Conservation (phyloP, 1,140 invertebrate genomes). For the Leguminivora glycinivorella region DNA sequence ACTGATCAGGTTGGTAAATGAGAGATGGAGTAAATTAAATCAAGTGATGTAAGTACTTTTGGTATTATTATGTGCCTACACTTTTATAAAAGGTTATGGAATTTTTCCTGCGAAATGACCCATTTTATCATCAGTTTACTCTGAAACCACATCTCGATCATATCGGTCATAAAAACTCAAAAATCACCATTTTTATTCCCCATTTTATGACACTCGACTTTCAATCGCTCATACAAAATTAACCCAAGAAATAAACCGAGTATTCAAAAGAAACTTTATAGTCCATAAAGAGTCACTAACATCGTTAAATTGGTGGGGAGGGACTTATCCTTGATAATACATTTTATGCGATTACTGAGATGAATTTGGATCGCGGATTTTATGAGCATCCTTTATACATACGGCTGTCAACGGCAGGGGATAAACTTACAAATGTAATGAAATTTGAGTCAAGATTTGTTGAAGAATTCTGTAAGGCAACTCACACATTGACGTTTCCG, state of each 20-base stretch:
- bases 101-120: background rate
- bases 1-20: too few species aligned
- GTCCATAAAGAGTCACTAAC: constrained; percentile 53
- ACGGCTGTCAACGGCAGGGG: constrained; percentile 1
- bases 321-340: constrained; percentile 54
- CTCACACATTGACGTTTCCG: too few species aligned
- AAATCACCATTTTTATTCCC: constrained; percentile 32
- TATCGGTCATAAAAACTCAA: constrained; percentile 16
- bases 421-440: background rate
- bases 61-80: too few species aligned
- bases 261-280: constrained; percentile 52
- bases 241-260: constrained; percentile 22
- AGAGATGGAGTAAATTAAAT: too few species aligned
- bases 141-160: background rate
- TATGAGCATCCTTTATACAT: constrained; percentile 22
- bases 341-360: constrained; percentile 54
- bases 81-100: too few species aligned
- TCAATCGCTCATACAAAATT: constrained; percentile 30
- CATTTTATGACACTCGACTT: constrained; percentile 30
- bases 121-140: background rate
- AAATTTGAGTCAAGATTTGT: background rate
- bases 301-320: constrained; percentile 42
- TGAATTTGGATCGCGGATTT: constrained; percentile 40
- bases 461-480: background rate
- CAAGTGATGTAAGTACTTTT: too few species aligned